These are phyloP conservation scores for Peromyscus eremicus DNA, from an alignment of 2,797 vertebrate species.

Conservation along the genomic window DNA sequence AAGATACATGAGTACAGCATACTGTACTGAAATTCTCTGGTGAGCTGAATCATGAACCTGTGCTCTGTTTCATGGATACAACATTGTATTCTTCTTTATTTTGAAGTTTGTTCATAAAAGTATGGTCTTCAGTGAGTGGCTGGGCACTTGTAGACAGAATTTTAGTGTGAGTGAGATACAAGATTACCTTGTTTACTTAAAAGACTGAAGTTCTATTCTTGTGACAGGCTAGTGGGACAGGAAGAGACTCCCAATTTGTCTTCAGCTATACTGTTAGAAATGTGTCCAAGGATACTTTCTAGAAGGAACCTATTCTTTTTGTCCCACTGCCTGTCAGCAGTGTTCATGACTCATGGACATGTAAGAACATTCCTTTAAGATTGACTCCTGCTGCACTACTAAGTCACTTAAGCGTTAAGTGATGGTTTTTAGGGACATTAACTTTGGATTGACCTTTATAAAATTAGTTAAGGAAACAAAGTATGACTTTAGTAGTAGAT, in stretches of 20 bases:
- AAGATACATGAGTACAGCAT: conserved; percentile 54
- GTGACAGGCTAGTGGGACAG: neutral
- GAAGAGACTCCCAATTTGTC: conserved; percentile 17
- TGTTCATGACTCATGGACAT: neutral
- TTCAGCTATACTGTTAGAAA: conserved; percentile 11
- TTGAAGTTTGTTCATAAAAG: conserved; percentile 34
- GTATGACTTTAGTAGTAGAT: neutral
- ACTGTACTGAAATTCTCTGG: conserved; percentile 36
- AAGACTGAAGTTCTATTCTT: neutral
- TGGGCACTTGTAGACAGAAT: neutral
- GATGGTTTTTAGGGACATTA: conserved; percentile 39
- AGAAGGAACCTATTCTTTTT: neutral
- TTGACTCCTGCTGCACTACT: neutral
- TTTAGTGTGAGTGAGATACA: conserved; percentile 38
- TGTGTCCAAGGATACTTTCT: conserved; percentile 3
- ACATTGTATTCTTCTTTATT: neutral
- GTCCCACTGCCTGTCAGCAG: neutral
- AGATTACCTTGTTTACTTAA: neutral
- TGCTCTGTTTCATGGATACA: conserved; percentile 35
- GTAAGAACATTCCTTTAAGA: neutral
- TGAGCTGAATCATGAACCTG: conserved; percentile 30
- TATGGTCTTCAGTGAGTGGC: conserved; percentile 36
- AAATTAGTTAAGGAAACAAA: conserved; percentile 51
- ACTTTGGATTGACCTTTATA: conserved; percentile 28
- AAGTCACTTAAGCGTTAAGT: conserved; percentile 15